phyloP scores from a whole-genome alignment of 2,888 invertebrate genomes.

The Dasypolia templi region DNA sequence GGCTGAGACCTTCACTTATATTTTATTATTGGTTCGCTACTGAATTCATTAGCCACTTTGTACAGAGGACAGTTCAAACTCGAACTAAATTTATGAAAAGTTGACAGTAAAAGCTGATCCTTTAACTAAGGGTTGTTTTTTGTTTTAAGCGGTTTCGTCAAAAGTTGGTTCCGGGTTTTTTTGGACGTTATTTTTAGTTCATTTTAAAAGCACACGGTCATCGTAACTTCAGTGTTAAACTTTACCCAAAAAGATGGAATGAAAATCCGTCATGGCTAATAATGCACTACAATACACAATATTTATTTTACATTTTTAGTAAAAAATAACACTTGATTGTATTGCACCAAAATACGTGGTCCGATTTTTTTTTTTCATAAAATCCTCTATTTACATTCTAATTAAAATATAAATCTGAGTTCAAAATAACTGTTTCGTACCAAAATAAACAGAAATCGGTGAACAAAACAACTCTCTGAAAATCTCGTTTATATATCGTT shows the following conservation, averaged over 20 bases:
- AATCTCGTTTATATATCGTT: constrained; percentile 38
- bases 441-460: neutral
- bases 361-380: no score
- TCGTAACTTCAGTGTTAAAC: neutral
- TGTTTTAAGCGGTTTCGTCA: neutral
- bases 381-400: neutral
- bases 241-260: neutral
- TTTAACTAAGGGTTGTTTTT: neutral
- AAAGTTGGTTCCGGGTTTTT: neutral
- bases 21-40: constrained; percentile 41
- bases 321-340: neutral
- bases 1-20: constrained; percentile 45
- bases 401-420: no score
- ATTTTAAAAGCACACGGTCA: neutral
- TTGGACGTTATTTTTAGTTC: neutral
- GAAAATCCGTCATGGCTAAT: no score
- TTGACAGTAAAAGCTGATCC: constrained; percentile 1
- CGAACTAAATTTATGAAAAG: neutral
- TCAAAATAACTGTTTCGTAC: neutral
- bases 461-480: neutral
- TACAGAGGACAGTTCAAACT: neutral
- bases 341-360: neutral
- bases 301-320: neutral
- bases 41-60: constrained; percentile 19
- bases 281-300: neutral